Base-by-base conservation (phyloP, 64 coral and sea anemone species). In the Actinia equina region DNA sequence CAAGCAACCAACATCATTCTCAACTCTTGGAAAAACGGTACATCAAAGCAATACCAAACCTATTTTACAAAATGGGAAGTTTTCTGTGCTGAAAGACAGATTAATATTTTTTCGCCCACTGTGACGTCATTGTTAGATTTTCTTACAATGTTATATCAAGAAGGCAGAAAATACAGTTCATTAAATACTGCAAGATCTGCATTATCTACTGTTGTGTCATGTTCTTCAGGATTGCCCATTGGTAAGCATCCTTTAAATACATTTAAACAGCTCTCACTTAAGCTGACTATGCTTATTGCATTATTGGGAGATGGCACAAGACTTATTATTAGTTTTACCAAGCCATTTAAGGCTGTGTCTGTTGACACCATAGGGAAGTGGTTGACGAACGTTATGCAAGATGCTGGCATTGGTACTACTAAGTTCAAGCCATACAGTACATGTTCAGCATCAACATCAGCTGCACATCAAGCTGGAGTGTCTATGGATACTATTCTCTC, bases 11-110 rank as follows among this genome's bases (percentile, higher is more conserved):
- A 79, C n/a, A 56, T 71, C 37, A 88, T 93, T 42, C 52, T 93
- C 37, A 56, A 67, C 65, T 93, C 83, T 44, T 93, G 91, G 87
- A 58, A 87, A 53, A 63, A 77, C 30, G 87, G 87, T 18, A 89
- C 91, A 1, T 51, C 83, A 89, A 88, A 88, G 23, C 86, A 93
- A 20, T 93, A 93, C 71, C 52, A 77, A 44, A 51, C 43, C 13
- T 93, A 88, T 81, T 83, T 93, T 52, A 85, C 59, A n/a, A 88
- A 85, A 80, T 93, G 86, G 80, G 74, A 59, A 17, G 80, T 84
- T 30, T 93, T 83, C 87, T 87, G 91, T 74, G 23, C 71, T 88
- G 53, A 58, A 57, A 89, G 78, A 30, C 25, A 79, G 53, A 52
- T 43, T 85, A 67, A 88, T 85, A 46, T 79, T 22, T 77, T 71